Evolutionary conservation across 2,113 vertebrate species (phyloP).

Genomic region (Sardina pilchardus): DNA sequence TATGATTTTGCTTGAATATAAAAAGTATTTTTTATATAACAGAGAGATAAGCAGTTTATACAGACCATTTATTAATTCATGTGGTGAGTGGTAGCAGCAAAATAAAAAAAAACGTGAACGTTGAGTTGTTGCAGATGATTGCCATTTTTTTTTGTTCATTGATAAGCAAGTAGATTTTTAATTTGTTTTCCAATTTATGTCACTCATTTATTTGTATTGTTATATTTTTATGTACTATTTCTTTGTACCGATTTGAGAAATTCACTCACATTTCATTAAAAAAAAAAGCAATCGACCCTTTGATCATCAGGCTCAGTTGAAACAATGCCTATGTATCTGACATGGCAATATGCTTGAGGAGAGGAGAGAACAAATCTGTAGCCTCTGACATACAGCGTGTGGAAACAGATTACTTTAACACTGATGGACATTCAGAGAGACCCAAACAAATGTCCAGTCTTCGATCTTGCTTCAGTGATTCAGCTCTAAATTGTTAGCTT

Average conservation of each 20-base stretch:
- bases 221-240: conserved; percentile 21
- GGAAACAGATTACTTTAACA: neutral
- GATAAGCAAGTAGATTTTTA: neutral
- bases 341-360: neutral
- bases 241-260: conserved; percentile 3
- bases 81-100: neutral
- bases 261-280: neutral
- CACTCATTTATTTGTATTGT: neutral
- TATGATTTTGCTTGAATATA: conserved; percentile 20
- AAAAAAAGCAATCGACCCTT: neutral
- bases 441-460: neutral
- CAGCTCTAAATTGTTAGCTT: neutral
- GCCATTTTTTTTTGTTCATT: neutral
- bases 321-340: neutral
- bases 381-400: no score
- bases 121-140: conserved; percentile 5
- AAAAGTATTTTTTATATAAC: neutral
- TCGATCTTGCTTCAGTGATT: neutral
- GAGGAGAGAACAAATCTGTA: no score
- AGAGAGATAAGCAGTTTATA: neutral
- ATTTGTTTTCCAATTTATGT: neutral
- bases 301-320: neutral
- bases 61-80: conserved; percentile 11
- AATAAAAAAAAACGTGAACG: neutral
- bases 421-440: neutral